Conservation (phyloP, 2,888 invertebrate genomes). For the Lottia scabra region DNA sequence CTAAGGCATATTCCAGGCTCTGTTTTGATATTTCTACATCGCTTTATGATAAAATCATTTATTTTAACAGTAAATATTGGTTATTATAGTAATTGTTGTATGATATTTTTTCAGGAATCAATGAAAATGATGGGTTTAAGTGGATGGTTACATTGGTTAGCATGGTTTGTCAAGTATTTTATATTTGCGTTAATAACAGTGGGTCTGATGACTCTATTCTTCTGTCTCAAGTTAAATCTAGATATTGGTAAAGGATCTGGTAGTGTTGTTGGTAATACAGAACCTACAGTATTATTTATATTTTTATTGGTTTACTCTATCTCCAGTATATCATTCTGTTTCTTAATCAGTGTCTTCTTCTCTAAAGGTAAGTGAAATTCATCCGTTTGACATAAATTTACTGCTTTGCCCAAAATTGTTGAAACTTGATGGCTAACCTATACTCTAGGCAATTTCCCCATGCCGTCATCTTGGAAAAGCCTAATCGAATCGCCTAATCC, state of each 20-base stretch:
- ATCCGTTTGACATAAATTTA: too few species aligned
- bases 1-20: too few species aligned
- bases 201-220: slow-evolving; percentile 68
- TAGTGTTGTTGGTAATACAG: slow-evolving; percentile 79
- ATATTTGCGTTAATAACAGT: slow-evolving; percentile 77
- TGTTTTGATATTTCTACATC: too few species aligned
- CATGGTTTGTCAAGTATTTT: slow-evolving; percentile 86
- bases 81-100: background rate
- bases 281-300: slow-evolving; percentile 78
- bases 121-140: slow-evolving; percentile 93
- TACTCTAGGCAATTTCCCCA: too few species aligned
- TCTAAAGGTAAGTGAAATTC: slow-evolving; percentile 75
- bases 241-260: slow-evolving; percentile 26
- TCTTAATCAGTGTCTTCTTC: slow-evolving; percentile 84
- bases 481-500: too few species aligned
- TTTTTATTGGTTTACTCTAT: slow-evolving; percentile 80
- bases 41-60: too few species aligned
- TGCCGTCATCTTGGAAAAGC: too few species aligned
- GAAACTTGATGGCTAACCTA: too few species aligned
- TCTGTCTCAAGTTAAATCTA: slow-evolving; percentile 43
- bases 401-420: too few species aligned
- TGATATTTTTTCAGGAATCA: slow-evolving; percentile 80
- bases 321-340: slow-evolving; percentile 81
- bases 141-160: slow-evolving; percentile 86
- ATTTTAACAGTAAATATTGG: background rate